phyloP scores from a whole-genome alignment of 64 coral and sea anemone species.

The Dendronephthya gigantea region DNA sequence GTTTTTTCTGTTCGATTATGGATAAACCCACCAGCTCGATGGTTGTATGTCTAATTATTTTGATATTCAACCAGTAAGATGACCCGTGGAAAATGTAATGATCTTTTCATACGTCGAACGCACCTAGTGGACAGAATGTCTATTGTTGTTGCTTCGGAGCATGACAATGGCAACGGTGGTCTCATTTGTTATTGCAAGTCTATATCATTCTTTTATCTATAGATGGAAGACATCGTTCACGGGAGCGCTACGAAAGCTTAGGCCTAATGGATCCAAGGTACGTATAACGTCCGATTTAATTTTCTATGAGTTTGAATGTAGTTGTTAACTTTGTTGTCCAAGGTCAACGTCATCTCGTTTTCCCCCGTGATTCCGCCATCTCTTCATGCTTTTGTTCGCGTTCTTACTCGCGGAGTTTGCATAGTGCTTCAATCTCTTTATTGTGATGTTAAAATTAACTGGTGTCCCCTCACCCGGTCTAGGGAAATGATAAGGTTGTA shows the following conservation, averaged over 20 bases:
- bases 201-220: neutral
- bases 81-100: no score
- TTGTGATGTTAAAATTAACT: no score
- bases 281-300: neutral
- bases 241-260: neutral
- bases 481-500: no score
- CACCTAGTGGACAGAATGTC: no score
- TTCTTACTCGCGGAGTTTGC: neutral
- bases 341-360: neutral
- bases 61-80: no score
- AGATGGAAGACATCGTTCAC: slow-evolving; percentile 19
- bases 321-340: neutral
- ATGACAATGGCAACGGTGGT: neutral
- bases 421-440: neutral
- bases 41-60: no score
- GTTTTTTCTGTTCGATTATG: neutral
- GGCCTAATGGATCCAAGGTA: neutral
- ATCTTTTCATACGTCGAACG: no score
- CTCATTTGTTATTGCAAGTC: neutral
- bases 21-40: no score
- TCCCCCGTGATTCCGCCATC: no score
- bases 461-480: no score
- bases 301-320: neutral
- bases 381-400: neutral
- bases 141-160: no score